Evolutionary conservation across 2,888 invertebrate species (phyloP).

Genomic region (Athetis lepigone): DNA sequence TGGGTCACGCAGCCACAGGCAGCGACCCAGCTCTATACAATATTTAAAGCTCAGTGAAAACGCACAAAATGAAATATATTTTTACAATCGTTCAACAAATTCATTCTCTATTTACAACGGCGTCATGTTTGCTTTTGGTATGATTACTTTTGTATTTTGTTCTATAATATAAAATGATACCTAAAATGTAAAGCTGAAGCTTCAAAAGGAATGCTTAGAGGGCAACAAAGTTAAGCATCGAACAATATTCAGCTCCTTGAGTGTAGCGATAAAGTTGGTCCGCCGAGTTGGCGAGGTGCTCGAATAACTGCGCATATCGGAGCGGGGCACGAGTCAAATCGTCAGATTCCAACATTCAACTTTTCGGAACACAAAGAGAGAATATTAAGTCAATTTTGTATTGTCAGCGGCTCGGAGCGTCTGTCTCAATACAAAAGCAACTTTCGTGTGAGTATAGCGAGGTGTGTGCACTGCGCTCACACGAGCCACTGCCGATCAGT

Average conservation of each 20-base stretch:
- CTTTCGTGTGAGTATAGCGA: constrained; percentile 12
- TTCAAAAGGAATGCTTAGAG: constrained; percentile 33
- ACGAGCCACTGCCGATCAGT: too few species aligned
- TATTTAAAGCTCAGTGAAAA: too few species aligned
- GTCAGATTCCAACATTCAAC: constrained; percentile 27
- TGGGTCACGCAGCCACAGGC: too few species aligned
- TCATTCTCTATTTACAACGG: constrained; percentile 12
- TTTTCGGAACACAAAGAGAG: constrained; percentile 25
- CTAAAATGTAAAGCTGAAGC: constrained; percentile 17
- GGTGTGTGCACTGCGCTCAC: constrained; percentile 8
- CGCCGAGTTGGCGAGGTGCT: constrained; percentile 20
- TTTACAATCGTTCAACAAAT: neutral
- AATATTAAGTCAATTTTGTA: constrained; percentile 41
- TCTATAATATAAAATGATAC: constrained; percentile 19
- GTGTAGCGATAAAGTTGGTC: constrained; percentile 37
- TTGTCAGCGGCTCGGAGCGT: neutral
- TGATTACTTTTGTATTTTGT: constrained; percentile 27
- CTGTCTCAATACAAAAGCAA: neutral
- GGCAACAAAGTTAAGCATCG: constrained; percentile 36
- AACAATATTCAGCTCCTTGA: constrained; percentile 26
- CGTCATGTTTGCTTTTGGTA: constrained; percentile 22
- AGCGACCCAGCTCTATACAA: too few species aligned
- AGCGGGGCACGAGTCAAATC: constrained; percentile 19
- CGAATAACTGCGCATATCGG: constrained; percentile 18
- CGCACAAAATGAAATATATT: constrained; percentile 9